These are phyloP conservation scores for Gastracanthus pulcherrimus DNA, from an alignment of 2,888 invertebrate genomes.

Conservation along the genomic window DNA sequence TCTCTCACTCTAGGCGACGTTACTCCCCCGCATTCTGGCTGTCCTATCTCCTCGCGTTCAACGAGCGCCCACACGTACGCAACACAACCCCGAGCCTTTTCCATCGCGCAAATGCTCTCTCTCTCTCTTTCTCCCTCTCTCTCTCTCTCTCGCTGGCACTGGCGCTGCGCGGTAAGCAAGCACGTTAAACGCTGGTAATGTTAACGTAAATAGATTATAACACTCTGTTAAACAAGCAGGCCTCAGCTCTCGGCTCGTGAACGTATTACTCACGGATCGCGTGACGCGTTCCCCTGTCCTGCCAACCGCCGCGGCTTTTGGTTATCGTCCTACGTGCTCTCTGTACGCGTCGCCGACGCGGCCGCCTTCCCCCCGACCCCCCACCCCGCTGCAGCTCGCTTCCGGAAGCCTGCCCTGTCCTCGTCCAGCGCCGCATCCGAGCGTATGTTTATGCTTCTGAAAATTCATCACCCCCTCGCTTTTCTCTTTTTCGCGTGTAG, in stretches of 20 bases:
- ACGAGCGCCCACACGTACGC: constrained; percentile 27
- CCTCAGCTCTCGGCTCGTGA: constrained; percentile 67
- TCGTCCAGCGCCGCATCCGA: neutral
- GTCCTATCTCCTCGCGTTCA: constrained; percentile 59
- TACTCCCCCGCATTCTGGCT: constrained; percentile 58
- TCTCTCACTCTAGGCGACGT: constrained; percentile 52
- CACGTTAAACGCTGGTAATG: constrained; percentile 78
- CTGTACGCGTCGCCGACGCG: constrained; percentile 64
- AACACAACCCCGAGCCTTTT: constrained; percentile 58
- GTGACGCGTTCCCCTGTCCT: constrained; percentile 76
- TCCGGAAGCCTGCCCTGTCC: constrained; percentile 26
- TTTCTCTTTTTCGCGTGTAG: neutral
- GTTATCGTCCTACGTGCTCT: constrained; percentile 73
- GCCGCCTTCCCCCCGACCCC: constrained; percentile 43
- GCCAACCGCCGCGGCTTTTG: constrained; percentile 73
- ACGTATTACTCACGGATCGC: constrained; percentile 77
- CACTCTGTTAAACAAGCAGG: constrained; percentile 77
- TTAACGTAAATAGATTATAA: constrained; percentile 78
- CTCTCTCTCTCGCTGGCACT: constrained; percentile 24
- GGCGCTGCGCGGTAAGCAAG: constrained; percentile 68
- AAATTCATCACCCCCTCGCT: constrained; percentile 17
- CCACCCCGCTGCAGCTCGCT: neutral
- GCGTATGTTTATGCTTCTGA: constrained; percentile 19
- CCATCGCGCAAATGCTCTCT: constrained; percentile 53
- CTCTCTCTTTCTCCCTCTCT: constrained; percentile 57